phyloP scores from a whole-genome alignment of 2,797 vertebrate species.

The Sciaenops ocellatus region DNA sequence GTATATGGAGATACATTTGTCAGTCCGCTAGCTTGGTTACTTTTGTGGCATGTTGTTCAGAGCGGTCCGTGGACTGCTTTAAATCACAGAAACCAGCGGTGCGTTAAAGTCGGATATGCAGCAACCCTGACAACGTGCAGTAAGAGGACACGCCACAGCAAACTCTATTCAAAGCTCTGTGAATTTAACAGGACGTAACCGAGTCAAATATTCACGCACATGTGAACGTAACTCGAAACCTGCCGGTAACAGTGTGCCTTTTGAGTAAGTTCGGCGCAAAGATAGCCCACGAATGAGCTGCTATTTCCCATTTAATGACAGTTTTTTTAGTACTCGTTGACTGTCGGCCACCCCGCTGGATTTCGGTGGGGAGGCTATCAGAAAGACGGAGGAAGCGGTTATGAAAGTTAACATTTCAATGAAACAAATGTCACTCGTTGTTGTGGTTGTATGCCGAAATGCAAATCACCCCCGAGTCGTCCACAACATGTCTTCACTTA shows the following conservation, averaged over 20 bases:
- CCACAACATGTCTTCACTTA: accelerated
- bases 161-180: conserved; percentile 35
- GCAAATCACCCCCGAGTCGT: accelerated
- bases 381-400: not conserved
- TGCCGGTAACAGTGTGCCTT: accelerated
- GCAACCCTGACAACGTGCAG: conserved; percentile 38
- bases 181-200: accelerated
- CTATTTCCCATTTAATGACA: not conserved
- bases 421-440: accelerated
- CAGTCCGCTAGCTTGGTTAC: conserved; percentile 44
- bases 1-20: not conserved
- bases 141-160: conserved; percentile 1
- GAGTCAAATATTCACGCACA: accelerated
- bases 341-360: not conserved
- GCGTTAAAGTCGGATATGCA: conserved; percentile 55
- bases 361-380: accelerated
- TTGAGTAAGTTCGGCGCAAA: conserved; percentile 19
- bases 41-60: conserved; percentile 46
- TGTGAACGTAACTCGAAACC: accelerated
- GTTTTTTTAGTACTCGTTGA: not conserved
- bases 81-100: conserved; percentile 52
- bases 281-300: accelerated
- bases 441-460: conserved; percentile 31
- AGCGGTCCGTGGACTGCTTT: conserved; percentile 36
- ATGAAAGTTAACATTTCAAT: conserved; percentile 39